Evolutionary conservation across 2,797 vertebrate genomes (phyloP), one percentile per base, ranked within the genome.

Genomic region (Scyliorhinus canicula): DNA sequence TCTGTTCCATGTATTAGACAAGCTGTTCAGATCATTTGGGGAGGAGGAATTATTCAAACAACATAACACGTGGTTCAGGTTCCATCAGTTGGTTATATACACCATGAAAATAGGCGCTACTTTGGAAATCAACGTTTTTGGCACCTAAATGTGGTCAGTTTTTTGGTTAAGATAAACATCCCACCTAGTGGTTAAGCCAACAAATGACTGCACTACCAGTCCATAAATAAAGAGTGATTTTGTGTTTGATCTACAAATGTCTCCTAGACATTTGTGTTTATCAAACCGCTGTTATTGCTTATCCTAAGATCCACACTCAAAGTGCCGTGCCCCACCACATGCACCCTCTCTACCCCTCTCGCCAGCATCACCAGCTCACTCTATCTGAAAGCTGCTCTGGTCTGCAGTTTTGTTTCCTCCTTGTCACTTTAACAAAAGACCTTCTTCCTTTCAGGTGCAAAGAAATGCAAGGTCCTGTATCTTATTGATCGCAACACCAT

Each of bases 151-250:
- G 47, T 35, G 93, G 93, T 94, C 93, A 71, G 93, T 52, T 50
- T 94, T 74, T 50, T 71, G 93, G 93, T 52, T 93, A 50, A 31
- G 47, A 94, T 67, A 74, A 71, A 71, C 26, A 71, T 47, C 4
- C 93, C 93, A 69, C 7, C 93, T 71, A 94, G 93, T 94, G 93
- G 93, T 50, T 28, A 94, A 35, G 93, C 28, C 47, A 47, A 4
- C 44, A 91, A 91, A 60, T 69, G 26, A 94, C 63, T 50, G 67
- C 67, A 71, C 44, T 4, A 50, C 65, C 40, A 52, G 47, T 1
- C 47, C 28, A 50, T 26, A 7, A 90, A 52, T 88, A 86, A 31
- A 50, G 28, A 90, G 47, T n/a, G 14, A 71, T 31, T 47, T 50
- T 86, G 47, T 52, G 24, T 86, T 52, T 28, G 50, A 86, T 50